Percentiles rank a stretch among this genome's conserved stretches.
phyloP scores from a whole-genome alignment of 2,113 vertebrate genomes.

The Pavo muticus region DNA sequence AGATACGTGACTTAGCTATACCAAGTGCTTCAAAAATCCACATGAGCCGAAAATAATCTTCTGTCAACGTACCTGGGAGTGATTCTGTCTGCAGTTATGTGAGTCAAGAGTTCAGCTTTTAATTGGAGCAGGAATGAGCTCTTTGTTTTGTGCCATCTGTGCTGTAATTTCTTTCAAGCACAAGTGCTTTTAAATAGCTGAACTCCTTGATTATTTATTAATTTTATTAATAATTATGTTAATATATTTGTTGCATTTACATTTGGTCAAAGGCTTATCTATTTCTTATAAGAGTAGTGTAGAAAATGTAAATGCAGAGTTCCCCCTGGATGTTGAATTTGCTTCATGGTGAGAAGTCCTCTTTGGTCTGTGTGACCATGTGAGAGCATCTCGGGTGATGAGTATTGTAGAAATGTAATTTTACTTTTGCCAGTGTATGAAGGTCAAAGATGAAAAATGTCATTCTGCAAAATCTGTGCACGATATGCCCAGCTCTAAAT shows the following conservation, averaged over 20 bases:
- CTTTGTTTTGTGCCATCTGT: constrained; percentile 58
- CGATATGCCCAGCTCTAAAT: not conserved
- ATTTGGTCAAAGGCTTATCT: not conserved
- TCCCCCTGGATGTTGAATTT: not conserved
- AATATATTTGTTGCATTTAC: not conserved
- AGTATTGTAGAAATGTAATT: not conserved
- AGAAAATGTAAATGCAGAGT: not conserved
- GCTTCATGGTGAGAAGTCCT: not conserved
- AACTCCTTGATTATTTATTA: constrained; percentile 23
- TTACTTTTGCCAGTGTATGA: not conserved
- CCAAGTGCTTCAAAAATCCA: not conserved
- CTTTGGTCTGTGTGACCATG: not conserved
- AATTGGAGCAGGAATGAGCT: constrained; percentile 34
- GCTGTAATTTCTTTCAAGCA: constrained; percentile 28
- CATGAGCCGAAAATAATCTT: constrained; percentile 3
- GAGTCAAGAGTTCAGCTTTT: constrained; percentile 47
- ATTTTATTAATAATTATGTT: constrained; percentile 28
- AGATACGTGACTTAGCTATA: not conserved
- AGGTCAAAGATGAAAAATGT: not conserved
- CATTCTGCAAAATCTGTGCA: not conserved
- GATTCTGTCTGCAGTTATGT: not conserved
- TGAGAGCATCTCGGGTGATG: not conserved
- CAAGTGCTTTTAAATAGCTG: constrained; percentile 20
- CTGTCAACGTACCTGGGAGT: constrained; percentile 44
- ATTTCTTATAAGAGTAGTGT: not conserved